phyloP scores from a whole-genome alignment of 2,888 invertebrate species.

The Salticus scenicus region DNA sequence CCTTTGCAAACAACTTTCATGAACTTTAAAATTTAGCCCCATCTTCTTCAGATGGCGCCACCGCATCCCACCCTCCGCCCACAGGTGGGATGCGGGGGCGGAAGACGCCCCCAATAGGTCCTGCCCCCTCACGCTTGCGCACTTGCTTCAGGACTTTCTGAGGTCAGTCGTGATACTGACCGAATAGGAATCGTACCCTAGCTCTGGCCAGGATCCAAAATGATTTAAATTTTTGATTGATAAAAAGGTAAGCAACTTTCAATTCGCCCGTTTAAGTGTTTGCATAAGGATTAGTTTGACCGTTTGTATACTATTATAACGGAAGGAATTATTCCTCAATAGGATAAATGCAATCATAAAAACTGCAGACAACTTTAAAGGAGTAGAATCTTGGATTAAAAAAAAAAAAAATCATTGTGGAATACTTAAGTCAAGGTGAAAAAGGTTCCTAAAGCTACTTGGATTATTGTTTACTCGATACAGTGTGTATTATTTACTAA shows the following conservation, averaged over 20 bases:
- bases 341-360: neutral
- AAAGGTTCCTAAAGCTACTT: neutral
- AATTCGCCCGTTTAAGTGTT: neutral
- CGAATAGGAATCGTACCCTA: neutral
- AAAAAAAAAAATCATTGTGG: neutral
- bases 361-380: neutral
- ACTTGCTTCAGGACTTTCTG: neutral
- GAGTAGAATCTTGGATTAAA: neutral
- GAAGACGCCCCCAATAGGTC: constrained; percentile 7
- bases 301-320: neutral
- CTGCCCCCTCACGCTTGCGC: neutral
- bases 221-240: constrained; percentile 12
- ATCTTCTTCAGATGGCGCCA: constrained; percentile 8
- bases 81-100: neutral
- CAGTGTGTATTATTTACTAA: neutral
- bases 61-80: neutral
- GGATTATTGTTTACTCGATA: neutral
- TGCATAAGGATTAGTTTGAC: neutral
- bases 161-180: constrained; percentile 9
- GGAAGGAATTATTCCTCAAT: neutral
- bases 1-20: neutral
- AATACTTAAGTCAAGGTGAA: constrained; percentile 3
- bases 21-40: neutral
- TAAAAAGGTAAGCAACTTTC: constrained; percentile 7
- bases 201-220: neutral